These are phyloP conservation scores for Drosophila fungiperda DNA, from an alignment of 2,888 invertebrate species.

Conservation along the genomic window DNA sequence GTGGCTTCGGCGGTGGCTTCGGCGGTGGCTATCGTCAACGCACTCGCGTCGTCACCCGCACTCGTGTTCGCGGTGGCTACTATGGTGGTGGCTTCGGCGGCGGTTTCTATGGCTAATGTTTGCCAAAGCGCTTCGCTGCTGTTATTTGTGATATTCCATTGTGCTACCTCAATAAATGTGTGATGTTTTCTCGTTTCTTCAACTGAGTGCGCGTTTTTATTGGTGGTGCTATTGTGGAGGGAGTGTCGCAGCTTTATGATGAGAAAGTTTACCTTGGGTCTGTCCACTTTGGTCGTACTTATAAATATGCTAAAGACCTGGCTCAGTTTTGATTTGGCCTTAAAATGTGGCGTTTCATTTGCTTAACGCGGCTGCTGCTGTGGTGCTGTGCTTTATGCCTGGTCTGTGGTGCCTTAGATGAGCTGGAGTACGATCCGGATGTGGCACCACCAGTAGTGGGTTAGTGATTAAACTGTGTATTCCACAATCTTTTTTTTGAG, in stretches of 20 bases:
- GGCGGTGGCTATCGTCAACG: neutral
- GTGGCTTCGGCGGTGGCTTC: slow-evolving; percentile 43
- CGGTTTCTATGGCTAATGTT: slow-evolving; percentile 59
- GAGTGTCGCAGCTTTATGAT: slow-evolving; percentile 37
- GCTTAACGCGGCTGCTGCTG: slow-evolving; percentile 26
- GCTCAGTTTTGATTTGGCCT: slow-evolving; percentile 8
- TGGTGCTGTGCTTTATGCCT: slow-evolving; percentile 24
- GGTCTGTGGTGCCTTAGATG: slow-evolving; percentile 31
- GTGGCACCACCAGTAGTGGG: slow-evolving; percentile 62
- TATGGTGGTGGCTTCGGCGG: slow-evolving; percentile 32
- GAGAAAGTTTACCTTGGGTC: slow-evolving; percentile 29
- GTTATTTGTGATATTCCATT: slow-evolving; percentile 64
- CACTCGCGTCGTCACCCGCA: slow-evolving; percentile 7
- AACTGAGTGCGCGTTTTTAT: slow-evolving; percentile 23
- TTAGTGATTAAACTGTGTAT: slow-evolving; percentile 11
- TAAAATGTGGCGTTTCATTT: slow-evolving; percentile 39
- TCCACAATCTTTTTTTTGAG: neutral
- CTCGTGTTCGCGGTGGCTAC: slow-evolving; percentile 7
- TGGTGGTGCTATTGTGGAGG: slow-evolving; percentile 2
- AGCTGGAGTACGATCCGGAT: slow-evolving; percentile 60
- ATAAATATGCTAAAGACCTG: slow-evolving; percentile 38
- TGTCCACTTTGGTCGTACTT: slow-evolving; percentile 18
- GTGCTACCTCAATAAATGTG: slow-evolving; percentile 60
- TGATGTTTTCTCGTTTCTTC: slow-evolving; percentile 36
- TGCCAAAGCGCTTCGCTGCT: slow-evolving; percentile 8